Evolutionary conservation across 2,113 vertebrate genomes (phyloP), one percentile per base, ranked within the genome.

Genomic region (Percopsis transmontana): DNA sequence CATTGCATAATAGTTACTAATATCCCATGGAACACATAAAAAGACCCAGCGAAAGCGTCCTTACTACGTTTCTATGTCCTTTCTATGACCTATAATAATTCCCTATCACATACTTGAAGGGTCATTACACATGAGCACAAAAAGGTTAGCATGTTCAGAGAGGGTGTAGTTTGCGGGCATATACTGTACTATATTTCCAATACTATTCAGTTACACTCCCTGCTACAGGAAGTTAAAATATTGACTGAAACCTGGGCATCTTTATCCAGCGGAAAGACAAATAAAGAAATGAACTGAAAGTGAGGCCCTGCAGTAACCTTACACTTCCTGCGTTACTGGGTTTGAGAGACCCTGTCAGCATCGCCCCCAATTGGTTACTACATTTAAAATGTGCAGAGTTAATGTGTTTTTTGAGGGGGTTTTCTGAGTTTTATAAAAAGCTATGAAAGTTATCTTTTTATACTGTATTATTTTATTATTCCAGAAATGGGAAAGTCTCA

Each of bases 181-280:
- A 64, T 33, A 18, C 2, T 58, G 57, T 74, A 72, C 45, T 7
- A 42, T 47, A 20, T 70, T 74, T 76, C 68, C 45, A 42, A 62
- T 59, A 70, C 72, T 55, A n/a, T 33, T 66, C 56, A 44, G 65
- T 85, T 81, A 61, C 80, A 80, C 53, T 72, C 61, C 51, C 64
- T 59, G 57, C 73, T 59, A 76, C 66, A 74, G 80, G 74, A 82
- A 83, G 73, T 74, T 47, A 27, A 62, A 58, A 68, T 81, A 86
- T 89, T 82, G 78, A 82, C 45, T 59, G 53, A 79, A 79, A 79
- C 69, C n/a, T 13, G 24, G 57, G 62, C 66, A 42, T 77, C 66
- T 81, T 50, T 38, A 70, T 79, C 48, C 0, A 27, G 38, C 54
- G 59, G 70, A 67, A 67, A 70, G 53, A 74, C 75, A 70, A 78